A percentile compares a stretch with the other conserved stretches of the same genome.
These are phyloP conservation scores for Meta bourneti DNA, from an alignment of 2,888 invertebrate genomes.

Conservation along the genomic window DNA sequence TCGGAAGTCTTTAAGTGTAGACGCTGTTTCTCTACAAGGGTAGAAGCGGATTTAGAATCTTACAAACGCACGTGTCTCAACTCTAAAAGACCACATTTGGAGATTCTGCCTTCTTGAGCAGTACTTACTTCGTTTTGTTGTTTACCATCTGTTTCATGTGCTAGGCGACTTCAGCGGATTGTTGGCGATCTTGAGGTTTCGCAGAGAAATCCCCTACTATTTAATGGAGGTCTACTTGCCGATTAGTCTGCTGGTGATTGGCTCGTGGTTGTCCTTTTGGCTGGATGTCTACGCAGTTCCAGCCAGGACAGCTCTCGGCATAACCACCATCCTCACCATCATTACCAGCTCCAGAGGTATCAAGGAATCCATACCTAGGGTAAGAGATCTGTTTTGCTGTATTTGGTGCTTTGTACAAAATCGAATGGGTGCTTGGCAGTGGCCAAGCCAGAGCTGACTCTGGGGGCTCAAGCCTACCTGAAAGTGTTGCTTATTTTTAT, in stretches of 20 bases:
- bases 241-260: slow-evolving; percentile 71
- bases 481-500: too few species aligned
- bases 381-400: not conserved
- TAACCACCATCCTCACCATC: slow-evolving; percentile 76
- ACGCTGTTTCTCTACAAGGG: too few species aligned
- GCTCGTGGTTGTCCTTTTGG: slow-evolving; percentile 76
- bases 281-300: slow-evolving; percentile 75
- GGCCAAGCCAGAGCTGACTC: too few species aligned
- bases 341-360: slow-evolving; percentile 75
- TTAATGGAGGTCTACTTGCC: slow-evolving; percentile 76
- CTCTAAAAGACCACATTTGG: too few species aligned
- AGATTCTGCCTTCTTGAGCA: too few species aligned
- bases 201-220: slow-evolving; percentile 72
- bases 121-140: too few species aligned
- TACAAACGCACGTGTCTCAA: too few species aligned
- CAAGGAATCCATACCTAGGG: slow-evolving; percentile 76
- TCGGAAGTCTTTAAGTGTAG: too few species aligned
- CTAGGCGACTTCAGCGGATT: slow-evolving; percentile 74
- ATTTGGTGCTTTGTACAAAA: too few species aligned
- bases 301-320: slow-evolving; percentile 71
- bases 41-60: too few species aligned
- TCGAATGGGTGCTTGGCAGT: too few species aligned
- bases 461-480: too few species aligned
- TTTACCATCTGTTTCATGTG: not conserved
- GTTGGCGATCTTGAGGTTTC: slow-evolving; percentile 69